phyloP scores from a whole-genome alignment of 2,113 vertebrate species.

The Microcebus jonahi region DNA sequence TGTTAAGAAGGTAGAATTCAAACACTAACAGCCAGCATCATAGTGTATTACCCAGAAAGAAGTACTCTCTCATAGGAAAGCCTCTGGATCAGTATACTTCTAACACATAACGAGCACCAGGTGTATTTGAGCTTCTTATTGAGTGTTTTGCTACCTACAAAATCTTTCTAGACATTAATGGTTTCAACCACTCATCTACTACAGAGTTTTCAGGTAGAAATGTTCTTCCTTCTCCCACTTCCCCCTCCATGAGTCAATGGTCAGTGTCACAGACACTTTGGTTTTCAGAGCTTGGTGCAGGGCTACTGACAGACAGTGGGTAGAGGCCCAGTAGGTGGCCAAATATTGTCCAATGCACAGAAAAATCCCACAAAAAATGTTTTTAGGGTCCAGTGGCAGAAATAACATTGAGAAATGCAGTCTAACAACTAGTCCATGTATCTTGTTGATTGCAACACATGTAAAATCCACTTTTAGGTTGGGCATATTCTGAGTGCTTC shows the following conservation, averaged over 20 bases:
- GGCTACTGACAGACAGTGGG: not conserved
- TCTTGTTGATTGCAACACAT: not conserved
- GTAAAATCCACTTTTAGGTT: too few species aligned
- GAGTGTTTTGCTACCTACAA: not conserved
- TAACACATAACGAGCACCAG: too few species aligned
- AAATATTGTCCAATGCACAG: not conserved
- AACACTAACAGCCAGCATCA: not conserved
- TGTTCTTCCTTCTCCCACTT: not conserved
- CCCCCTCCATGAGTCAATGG: not conserved
- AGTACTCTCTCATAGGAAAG: not conserved
- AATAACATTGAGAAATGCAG: not conserved
- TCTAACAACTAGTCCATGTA: not conserved
- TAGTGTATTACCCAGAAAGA: not conserved
- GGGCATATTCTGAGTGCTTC: too few species aligned
- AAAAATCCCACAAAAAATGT: not conserved
- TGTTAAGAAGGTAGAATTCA: not conserved
- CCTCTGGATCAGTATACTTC: not conserved
- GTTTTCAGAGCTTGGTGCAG: too few species aligned
- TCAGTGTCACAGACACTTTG: not conserved
- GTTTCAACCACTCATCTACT: too few species aligned
- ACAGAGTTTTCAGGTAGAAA: not conserved
- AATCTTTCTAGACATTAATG: not conserved
- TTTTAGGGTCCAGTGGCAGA: not conserved
- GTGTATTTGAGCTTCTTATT: not conserved
- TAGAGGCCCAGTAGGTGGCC: not conserved